Percentiles rank a stretch among this genome's conserved stretches.
These are phyloP conservation scores for Melanostoma scalare DNA, from an alignment of 2,888 invertebrate species.

Conservation along the genomic window DNA sequence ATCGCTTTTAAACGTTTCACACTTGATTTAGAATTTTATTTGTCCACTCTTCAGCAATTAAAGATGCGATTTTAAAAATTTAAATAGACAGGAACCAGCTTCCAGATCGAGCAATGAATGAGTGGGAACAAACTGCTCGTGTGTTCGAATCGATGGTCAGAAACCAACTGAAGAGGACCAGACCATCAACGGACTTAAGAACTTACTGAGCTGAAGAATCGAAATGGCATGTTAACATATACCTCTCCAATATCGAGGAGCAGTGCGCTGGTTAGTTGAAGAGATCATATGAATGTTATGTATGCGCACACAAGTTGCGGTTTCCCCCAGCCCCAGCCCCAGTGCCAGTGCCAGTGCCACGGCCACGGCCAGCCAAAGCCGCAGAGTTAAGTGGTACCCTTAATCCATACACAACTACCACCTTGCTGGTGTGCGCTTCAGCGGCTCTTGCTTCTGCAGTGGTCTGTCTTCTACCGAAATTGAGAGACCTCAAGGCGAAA, in stretches of 20 bases:
- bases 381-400: constrained; percentile 67
- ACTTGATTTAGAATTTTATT: constrained; percentile 27
- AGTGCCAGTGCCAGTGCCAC: constrained; percentile 1
- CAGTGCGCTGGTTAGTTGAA: constrained; percentile 65
- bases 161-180: constrained; percentile 82
- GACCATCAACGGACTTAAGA: constrained; percentile 82
- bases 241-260: constrained; percentile 71
- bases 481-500: constrained; percentile 70
- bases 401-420: constrained; percentile 56
- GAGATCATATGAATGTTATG: constrained; percentile 71
- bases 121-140: constrained; percentile 75
- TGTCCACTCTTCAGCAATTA: constrained; percentile 48
- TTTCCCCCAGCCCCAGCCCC: constrained; percentile 37
- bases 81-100: constrained; percentile 55
- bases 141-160: constrained; percentile 82
- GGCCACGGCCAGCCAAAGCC: constrained; percentile 55
- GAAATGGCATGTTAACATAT: constrained; percentile 71
- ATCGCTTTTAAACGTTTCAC: not conserved
- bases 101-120: constrained; percentile 58
- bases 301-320: constrained; percentile 66
- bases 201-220: constrained; percentile 76
- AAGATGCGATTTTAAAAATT: constrained; percentile 41
- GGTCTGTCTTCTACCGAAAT: constrained; percentile 59
- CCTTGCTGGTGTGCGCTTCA: constrained; percentile 58
- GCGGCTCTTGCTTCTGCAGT: constrained; percentile 66